These are phyloP conservation scores for Antechinus stuartii DNA, from an alignment of 2,113 vertebrate genomes.

Conservation along the genomic window DNA sequence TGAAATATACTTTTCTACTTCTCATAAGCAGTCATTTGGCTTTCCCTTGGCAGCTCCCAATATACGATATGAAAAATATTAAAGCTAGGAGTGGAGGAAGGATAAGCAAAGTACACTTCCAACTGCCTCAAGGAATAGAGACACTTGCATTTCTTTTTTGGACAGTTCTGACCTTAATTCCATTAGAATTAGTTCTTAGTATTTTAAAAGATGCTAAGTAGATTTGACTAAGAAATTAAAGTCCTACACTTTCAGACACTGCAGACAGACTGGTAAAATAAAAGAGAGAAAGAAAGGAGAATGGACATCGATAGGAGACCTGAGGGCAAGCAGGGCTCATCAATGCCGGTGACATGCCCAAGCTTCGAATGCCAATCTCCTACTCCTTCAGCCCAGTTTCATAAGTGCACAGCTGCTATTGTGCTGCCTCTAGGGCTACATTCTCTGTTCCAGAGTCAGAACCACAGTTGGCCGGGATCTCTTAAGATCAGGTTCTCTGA, in stretches of 20 bases:
- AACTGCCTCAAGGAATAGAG: not conserved
- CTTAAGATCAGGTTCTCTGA: not conserved
- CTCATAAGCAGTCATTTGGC: conserved; percentile 14
- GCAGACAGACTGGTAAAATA: conserved; percentile 23
- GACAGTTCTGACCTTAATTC: conserved; percentile 63
- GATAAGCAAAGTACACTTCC: conserved; percentile 25
- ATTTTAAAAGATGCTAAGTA: conserved; percentile 18
- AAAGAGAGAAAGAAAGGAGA: not conserved
- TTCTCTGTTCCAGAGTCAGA: not conserved
- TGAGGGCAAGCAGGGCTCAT: conserved; percentile 37
- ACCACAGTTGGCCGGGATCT: not conserved
- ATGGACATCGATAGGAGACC: not conserved
- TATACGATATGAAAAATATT: conserved; percentile 43
- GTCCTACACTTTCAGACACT: not conserved
- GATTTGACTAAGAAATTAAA: conserved; percentile 46
- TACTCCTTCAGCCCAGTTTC: conserved; percentile 1
- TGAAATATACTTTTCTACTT: conserved; percentile 48
- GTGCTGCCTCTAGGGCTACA: not conserved
- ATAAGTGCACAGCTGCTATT: conserved; percentile 26
- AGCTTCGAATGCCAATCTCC: conserved; percentile 4
- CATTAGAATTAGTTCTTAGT: conserved; percentile 49
- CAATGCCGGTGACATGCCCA: conserved; percentile 26
- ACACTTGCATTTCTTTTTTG: conserved; percentile 59
- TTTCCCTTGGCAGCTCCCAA: conserved; percentile 28
- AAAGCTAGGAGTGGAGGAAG: conserved; percentile 39